Conservation (phyloP, 2,888 invertebrate genomes). For the Acleris emargana region DNA sequence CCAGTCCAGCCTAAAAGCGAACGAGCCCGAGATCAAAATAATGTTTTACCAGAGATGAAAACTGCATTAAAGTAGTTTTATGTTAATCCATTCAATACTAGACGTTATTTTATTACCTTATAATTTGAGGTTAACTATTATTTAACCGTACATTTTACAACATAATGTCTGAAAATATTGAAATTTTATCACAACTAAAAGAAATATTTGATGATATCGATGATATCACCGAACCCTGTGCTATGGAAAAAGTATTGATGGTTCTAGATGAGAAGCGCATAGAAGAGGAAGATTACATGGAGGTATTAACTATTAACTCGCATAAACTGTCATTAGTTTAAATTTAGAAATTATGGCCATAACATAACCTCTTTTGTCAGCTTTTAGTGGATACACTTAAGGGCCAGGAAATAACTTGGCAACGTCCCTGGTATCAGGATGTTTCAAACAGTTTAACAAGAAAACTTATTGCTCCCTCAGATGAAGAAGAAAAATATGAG, state of each 20-base stretch:
- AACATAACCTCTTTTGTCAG: conserved; percentile 17
- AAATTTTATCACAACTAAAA: conserved; percentile 1
- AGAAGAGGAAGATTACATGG: conserved; percentile 34
- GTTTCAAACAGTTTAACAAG: conserved; percentile 28
- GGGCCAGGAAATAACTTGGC: conserved; percentile 35
- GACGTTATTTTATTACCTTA: no score
- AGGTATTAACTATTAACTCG: conserved; percentile 23
- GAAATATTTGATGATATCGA: conserved; percentile 19
- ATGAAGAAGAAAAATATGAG: conserved; percentile 9
- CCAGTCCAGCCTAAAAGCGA: no score
- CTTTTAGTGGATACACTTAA: conserved; percentile 20
- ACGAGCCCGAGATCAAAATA: no score
- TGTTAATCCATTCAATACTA: no score
- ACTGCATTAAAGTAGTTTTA: no score
- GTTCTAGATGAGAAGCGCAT: conserved; percentile 23
- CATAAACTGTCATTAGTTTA: neutral
- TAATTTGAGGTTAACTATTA: no score
- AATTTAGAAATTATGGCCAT: neutral
- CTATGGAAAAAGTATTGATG: conserved; percentile 30
- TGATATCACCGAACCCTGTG: conserved; percentile 28
- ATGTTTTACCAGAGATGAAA: no score
- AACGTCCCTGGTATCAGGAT: conserved; percentile 39
- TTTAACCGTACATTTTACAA: no score
- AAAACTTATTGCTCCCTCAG: conserved; percentile 8
- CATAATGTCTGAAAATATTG: conserved; percentile 9